Conservation (phyloP, 64 coral and sea anemone species). For the Trachythela sp. region DNA sequence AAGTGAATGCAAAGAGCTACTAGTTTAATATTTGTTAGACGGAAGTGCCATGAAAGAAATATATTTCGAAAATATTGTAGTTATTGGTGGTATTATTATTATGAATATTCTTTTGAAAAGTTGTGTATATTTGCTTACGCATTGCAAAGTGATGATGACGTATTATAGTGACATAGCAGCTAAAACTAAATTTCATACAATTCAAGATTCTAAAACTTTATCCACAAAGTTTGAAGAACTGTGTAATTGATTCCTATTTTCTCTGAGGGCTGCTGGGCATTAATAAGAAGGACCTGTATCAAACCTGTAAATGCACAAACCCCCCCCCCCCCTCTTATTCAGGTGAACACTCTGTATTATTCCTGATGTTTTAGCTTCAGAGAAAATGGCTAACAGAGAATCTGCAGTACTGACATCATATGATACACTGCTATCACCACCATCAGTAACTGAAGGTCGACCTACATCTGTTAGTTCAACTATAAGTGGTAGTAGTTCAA, state of each 20-base stretch:
- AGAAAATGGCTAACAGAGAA: conserved; percentile 79
- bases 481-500: conserved; percentile 41
- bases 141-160: background rate
- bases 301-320: too few species aligned
- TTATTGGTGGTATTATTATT: background rate
- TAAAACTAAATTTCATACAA: background rate
- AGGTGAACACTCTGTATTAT: conserved; percentile 2
- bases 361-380: conserved; percentile 58
- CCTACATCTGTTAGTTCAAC: conserved; percentile 12
- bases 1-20: background rate
- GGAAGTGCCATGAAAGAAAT: background rate
- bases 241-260: too few species aligned
- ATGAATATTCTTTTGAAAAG: background rate
- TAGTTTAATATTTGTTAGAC: background rate
- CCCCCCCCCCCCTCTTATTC: background rate
- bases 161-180: background rate
- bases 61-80: background rate
- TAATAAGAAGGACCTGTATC: too few species aligned
- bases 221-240: too few species aligned
- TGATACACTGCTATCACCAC: conserved; percentile 77
- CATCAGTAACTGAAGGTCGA: conserved; percentile 48
- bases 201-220: too few species aligned
- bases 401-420: conserved; percentile 82
- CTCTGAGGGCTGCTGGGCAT: too few species aligned
- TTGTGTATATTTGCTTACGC: background rate